Evolutionary conservation across 2,113 vertebrate species (phyloP).

Genomic region (Ardeotis arabs): DNA sequence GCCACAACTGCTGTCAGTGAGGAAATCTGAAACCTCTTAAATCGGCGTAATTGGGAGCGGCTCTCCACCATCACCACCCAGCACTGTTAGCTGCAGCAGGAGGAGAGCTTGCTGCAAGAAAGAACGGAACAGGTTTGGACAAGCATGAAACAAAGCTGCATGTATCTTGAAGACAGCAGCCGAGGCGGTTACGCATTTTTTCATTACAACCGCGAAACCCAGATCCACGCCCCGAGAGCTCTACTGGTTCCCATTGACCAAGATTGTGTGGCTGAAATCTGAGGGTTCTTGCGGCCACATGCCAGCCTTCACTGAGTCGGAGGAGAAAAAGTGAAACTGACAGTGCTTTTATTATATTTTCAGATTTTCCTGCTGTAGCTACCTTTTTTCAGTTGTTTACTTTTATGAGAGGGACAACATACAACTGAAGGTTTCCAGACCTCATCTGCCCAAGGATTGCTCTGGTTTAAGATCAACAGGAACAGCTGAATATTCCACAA

Average conservation of each 20-base stretch:
- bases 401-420: background rate
- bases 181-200: background rate
- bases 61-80: background rate
- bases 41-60: rapidly evolving
- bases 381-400: background rate
- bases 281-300: background rate
- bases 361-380: background rate
- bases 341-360: background rate
- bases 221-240: background rate
- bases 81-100: background rate
- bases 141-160: background rate
- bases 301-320: rapidly evolving
- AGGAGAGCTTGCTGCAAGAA: background rate
- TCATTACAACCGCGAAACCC: background rate
- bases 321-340: background rate
- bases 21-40: background rate
- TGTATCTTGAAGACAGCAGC: background rate
- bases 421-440: background rate
- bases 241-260: rapidly evolving
- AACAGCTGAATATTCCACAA: background rate
- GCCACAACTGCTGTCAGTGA: rapidly evolving
- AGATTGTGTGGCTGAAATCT: background rate
- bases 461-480: background rate
- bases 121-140: background rate
- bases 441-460: background rate